phyloP scores from a whole-genome alignment of 2,888 invertebrate genomes.

The Tillus elongatus region DNA sequence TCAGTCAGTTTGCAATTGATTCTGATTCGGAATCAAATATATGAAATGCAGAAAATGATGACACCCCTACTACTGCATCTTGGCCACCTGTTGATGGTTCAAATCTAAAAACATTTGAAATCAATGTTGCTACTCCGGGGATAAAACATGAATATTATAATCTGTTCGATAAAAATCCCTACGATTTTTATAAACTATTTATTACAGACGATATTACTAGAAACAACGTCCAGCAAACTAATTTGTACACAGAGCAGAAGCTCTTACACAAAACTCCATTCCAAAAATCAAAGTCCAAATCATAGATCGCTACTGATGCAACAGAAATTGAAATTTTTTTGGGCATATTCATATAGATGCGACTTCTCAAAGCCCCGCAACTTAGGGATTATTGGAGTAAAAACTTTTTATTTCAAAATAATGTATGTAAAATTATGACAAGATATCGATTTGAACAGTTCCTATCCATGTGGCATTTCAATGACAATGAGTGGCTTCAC shows the following conservation, averaged over 20 bases:
- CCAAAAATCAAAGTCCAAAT: background rate
- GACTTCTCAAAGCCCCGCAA: constrained; percentile 2
- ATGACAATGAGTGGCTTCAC: background rate
- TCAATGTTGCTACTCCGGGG: background rate
- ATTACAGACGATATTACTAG: constrained; percentile 3
- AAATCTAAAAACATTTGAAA: constrained; percentile 1
- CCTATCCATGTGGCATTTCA: constrained; percentile 4
- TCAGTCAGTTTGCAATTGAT: constrained; percentile 3
- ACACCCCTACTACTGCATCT: constrained; percentile 4
- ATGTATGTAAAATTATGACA: constrained; percentile 2
- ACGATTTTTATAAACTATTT: constrained; percentile 1
- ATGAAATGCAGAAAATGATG: constrained; percentile 1
- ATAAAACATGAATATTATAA: constrained; percentile 1
- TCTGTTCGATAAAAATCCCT: constrained; percentile 3
- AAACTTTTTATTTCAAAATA: constrained; percentile 3
- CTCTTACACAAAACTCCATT: too few species aligned
- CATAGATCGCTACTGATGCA: constrained; percentile 2
- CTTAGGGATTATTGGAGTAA: constrained; percentile 3
- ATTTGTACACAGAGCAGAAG: too few species aligned
- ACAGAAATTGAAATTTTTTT: background rate
- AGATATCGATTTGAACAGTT: background rate
- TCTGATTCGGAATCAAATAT: constrained; percentile 3
- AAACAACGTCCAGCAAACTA: too few species aligned
- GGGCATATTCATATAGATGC: background rate
- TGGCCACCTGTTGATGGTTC: constrained; percentile 1